Base-by-base conservation (phyloP, 1,140 invertebrate species). In the Drosophila baimaii region DNA sequence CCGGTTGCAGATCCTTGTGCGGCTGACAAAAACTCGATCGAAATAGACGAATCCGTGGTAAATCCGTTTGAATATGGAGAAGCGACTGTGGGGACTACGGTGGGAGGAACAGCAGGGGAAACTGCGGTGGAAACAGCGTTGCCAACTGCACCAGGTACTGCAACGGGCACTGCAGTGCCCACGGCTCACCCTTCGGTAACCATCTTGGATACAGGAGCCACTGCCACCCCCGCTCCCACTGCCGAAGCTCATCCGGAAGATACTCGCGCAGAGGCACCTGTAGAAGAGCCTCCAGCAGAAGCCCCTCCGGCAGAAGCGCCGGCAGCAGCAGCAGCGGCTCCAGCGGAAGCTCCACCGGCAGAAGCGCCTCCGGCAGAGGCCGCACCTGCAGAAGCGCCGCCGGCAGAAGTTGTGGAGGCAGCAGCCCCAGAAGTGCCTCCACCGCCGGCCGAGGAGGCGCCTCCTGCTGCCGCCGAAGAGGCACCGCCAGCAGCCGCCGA, bases 1-100 rank as follows among this genome's bases (percentile, higher is more conserved):
- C 52, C 64, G 7, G 19, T 77, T 2, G 39, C 15, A 15, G 83
- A 88, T 63, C 83, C 82, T 1, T 85, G 82, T 39, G 57, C 29
- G 10, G 57, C 29, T 8, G 79, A 79, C 0, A 25, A 25, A 3
- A 43, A 68, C n/a, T 0, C 10, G 2, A 12, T 56, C 17, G 10
- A 57, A 9, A 33, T 25, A 3, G 63, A 15, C 25, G 13, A 25
- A 3, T 49, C 25, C 9, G 5, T 5, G 13, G 12, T 5, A 35
- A 35, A 6, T 15, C 33, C 13, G 4, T 2, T 12, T 49, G n/a
- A 23, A 6, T 2, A 5, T 5, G 46, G 5, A 6, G 21, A 44
- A 21, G 43, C 21, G n/a, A 31, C 31, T 33, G 51, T 9, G 8
- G n/a, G n/a, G n/a, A n/a, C n/a, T n/a, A n/a, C n/a, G n/a, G n/a